Evolutionary conservation across 2,113 vertebrate genomes (phyloP), one percentile per base, ranked within the genome.

Genomic region (Mirza zaza): DNA sequence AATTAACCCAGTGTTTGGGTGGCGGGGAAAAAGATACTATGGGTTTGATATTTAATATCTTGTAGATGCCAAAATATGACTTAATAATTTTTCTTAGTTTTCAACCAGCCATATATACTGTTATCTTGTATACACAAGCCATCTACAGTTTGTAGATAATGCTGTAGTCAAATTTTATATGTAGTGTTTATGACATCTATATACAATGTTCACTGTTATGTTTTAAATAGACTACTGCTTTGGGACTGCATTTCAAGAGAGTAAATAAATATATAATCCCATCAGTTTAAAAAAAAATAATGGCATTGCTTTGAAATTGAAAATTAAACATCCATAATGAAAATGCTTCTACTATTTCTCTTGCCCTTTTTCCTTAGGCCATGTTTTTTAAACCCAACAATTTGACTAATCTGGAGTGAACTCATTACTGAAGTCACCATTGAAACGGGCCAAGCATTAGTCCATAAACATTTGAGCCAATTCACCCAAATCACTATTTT

Each of bases 401-500:
- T 48, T 76, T 63, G 48, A 84, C 61, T 75, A 34, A 48, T 94
- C 68, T 83, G 50, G 25, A 48, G 2, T 73, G 59, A 95, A 70
- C 88, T 36, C 79, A 77, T 85, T 67, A 82, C 27, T 15, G n/a
- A 92, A 52, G 23, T 9, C 15, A 77, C 34, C 4, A 6, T n/a
- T 84, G 29, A 52, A 86, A 91, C 5, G 23, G 2, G 15, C 42
- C 36, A 93, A 86, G 68, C 25, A 34, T 88, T 45, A 61, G 18
- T 87, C 48, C 36, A n/a, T 73, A 91, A 82, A 87, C 10, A 82
- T 61, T 92, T 77, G 50, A 71, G 87, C 9, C 25, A 79, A 12
- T 90, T 97, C 14, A 94, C 32, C 12, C 29, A 59, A n/a, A 81
- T 92, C n/a, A 36, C 17, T 65, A 84, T 94, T 55, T 39, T n/a